Evolutionary conservation across 37 sponge, comb jelly and placozoan species (phyloP).

Genomic region (Hormiphora californensis): DNA sequence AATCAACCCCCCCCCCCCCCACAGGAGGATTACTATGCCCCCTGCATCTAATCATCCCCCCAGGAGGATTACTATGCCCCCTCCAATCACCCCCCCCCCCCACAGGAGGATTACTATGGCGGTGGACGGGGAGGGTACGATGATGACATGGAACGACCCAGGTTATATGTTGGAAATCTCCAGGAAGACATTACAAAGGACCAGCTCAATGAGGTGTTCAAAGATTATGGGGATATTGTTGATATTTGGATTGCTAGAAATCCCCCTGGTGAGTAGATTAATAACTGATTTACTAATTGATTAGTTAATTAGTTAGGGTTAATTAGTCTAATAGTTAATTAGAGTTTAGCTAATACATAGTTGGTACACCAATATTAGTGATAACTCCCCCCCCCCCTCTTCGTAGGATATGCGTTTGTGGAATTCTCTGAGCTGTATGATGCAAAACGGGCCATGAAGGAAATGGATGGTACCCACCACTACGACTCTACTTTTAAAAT

Average conservation of each 20-base stretch:
- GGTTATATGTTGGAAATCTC: slow-evolving; percentile 13
- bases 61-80: too few relatives aligned
- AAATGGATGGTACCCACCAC: slow-evolving; percentile 1
- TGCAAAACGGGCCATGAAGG: slow-evolving; percentile 2
- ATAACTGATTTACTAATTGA: too few relatives aligned
- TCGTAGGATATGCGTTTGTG: slow-evolving; percentile 25
- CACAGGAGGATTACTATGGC: too few relatives aligned
- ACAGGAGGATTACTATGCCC: too few relatives aligned
- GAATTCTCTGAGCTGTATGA: slow-evolving; percentile 43
- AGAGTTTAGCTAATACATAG: too few relatives aligned
- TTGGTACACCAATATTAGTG: too few relatives aligned
- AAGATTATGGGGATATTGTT: slow-evolving; percentile 4
- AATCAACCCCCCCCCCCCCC: too few relatives aligned
- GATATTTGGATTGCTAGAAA: slow-evolving; percentile 4
- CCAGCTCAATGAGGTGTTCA: neutral
- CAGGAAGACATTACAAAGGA: neutral
- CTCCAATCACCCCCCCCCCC: too few relatives aligned
- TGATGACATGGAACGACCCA: neutral
- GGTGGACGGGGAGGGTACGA: neutral
- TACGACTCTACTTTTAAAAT: neutral
- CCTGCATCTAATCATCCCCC: too few relatives aligned
- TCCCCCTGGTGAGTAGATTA: neutral
- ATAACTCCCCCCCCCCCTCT: neutral
- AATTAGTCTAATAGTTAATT: too few relatives aligned
- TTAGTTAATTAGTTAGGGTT: too few relatives aligned